These are phyloP conservation scores for Dicycla oo DNA, from an alignment of 2,888 invertebrate genomes.

Conservation along the genomic window DNA sequence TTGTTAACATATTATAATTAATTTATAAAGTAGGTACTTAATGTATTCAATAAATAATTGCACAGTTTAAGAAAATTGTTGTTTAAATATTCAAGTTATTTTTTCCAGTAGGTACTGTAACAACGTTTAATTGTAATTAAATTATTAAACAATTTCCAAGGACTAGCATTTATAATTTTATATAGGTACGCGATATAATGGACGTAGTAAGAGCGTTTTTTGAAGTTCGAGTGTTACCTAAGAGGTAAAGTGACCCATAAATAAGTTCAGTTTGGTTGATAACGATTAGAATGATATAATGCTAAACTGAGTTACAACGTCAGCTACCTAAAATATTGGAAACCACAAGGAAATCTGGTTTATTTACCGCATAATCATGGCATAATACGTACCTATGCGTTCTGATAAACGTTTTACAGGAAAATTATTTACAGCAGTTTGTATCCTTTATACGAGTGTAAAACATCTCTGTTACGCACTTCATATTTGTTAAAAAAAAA, in stretches of 20 bases:
- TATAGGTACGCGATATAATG: too few species aligned
- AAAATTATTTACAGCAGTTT: constrained; percentile 14
- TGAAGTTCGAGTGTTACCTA: not conserved
- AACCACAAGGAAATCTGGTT: constrained; percentile 8
- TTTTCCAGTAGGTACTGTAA: not conserved
- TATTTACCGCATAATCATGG: not conserved
- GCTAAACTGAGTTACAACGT: not conserved
- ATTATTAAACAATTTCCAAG: not conserved
- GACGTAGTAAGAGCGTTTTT: not conserved
- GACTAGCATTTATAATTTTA: not conserved
- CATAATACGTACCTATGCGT: not conserved
- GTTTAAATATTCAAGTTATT: not conserved
- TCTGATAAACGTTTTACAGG: not conserved
- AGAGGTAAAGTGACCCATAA: not conserved
- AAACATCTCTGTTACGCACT: not conserved
- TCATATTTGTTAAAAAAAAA: not conserved
- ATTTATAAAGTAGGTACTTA: not conserved
- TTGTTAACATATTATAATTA: constrained; percentile 10
- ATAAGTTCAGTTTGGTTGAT: not conserved
- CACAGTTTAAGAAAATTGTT: not conserved
- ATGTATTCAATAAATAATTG: constrained; percentile 12
- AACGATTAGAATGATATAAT: not conserved
- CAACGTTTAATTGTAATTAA: not conserved
- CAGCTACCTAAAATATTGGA: not conserved
- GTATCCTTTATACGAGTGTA: not conserved